Evolutionary conservation across 2,113 vertebrate genomes (phyloP).

Genomic region (Meleagris gallopavo): DNA sequence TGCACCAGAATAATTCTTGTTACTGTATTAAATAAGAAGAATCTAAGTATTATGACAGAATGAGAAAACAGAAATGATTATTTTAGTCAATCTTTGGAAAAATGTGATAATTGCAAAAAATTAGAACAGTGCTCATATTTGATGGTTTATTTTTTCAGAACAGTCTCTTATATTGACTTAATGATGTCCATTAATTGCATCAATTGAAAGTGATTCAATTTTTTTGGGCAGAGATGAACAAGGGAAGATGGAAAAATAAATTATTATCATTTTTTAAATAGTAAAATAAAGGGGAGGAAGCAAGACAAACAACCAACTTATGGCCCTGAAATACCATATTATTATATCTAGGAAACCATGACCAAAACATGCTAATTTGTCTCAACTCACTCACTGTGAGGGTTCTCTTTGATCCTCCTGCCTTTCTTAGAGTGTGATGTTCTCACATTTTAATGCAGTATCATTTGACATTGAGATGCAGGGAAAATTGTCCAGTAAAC

Average conservation of each 20-base stretch:
- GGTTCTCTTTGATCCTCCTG: slow-evolving; percentile 31
- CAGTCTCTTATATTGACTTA: slow-evolving; percentile 48
- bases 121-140: neutral
- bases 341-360: slow-evolving; percentile 67
- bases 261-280: neutral
- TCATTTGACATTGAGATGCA: slow-evolving; percentile 31
- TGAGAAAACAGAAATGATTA: neutral
- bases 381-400: slow-evolving; percentile 25
- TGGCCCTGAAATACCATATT: slow-evolving; percentile 35
- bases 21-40: neutral
- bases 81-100: neutral
- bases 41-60: neutral
- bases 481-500: slow-evolving; percentile 15
- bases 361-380: slow-evolving; percentile 55
- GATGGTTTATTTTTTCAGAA: slow-evolving; percentile 41
- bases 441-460: slow-evolving; percentile 24
- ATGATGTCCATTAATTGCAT: slow-evolving; percentile 55
- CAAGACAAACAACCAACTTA: slow-evolving; percentile 49
- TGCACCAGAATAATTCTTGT: neutral
- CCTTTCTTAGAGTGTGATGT: slow-evolving; percentile 8
- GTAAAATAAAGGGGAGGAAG: slow-evolving; percentile 24
- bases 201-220: slow-evolving; percentile 49
- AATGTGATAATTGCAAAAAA: neutral
- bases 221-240: slow-evolving; percentile 47
- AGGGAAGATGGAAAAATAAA: neutral